Percentiles rank a stretch among this genome's conserved stretches.
Conservation (phyloP, 2,113 vertebrate species). For the Syrrhaptes paradoxus region DNA sequence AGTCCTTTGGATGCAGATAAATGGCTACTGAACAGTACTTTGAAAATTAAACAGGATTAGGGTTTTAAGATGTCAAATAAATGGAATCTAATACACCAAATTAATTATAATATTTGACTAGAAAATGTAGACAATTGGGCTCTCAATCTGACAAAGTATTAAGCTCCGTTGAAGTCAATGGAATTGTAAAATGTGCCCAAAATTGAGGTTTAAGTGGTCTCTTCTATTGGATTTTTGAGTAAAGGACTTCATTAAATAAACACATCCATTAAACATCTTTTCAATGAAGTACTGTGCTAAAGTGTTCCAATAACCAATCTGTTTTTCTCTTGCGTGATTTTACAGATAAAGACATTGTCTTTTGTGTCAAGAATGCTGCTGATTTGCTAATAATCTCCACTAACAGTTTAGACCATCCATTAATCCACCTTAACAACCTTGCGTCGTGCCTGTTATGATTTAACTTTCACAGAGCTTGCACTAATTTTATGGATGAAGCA, state of each 20-base stretch:
- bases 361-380: not conserved
- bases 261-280: not conserved
- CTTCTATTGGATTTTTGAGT: not conserved
- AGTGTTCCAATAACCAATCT: not conserved
- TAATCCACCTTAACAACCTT: not conserved
- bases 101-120: not conserved
- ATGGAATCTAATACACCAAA: not conserved
- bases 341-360: not conserved
- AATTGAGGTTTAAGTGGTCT: not conserved
- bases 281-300: not conserved
- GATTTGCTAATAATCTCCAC: not conserved
- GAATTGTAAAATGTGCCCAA: not conserved
- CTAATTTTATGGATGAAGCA: slow-evolving; percentile 18
- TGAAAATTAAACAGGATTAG: not conserved
- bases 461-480: not conserved
- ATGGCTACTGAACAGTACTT: not conserved
- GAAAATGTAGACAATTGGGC: not conserved
- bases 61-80: not conserved
- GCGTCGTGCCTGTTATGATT: not conserved
- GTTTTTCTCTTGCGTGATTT: not conserved
- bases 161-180: not conserved
- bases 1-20: not conserved
- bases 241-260: not conserved
- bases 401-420: not conserved
- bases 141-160: not conserved